Evolutionary conservation across 2,797 vertebrate species (phyloP).

Genomic region (Acropternis orthonyx): DNA sequence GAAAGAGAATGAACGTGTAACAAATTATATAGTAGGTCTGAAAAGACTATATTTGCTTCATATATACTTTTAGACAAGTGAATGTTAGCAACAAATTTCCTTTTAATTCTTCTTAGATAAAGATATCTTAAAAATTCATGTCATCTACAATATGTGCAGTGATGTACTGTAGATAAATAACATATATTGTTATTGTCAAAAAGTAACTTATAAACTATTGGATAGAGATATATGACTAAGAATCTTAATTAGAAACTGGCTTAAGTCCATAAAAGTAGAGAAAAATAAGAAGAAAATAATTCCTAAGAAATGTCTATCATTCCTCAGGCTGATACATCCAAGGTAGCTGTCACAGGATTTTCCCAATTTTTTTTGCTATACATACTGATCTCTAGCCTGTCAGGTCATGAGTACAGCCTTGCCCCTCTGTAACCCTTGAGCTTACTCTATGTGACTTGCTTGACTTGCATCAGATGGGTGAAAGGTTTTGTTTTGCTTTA

Average conservation of each 20-base stretch:
- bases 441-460: neutral
- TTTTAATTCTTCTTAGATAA: neutral
- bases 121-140: neutral
- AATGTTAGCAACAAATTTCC: neutral
- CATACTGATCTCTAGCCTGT: neutral
- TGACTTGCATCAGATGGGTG: neutral
- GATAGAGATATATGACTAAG: neutral
- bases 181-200: neutral
- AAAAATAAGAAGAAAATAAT: neutral
- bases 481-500: constrained; percentile 33
- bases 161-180: neutral
- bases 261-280: neutral
- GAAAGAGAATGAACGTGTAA: neutral
- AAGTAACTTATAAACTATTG: neutral
- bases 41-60: neutral
- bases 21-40: neutral
- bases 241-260: neutral
- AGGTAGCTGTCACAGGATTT: neutral
- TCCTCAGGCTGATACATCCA: neutral
- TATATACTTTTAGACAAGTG: neutral
- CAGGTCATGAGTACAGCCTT: neutral
- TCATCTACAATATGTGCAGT: neutral
- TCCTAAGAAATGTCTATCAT: neutral
- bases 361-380: neutral
- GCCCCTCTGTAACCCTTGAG: neutral